A percentile compares a stretch with the other conserved stretches of the same genome.
These are phyloP conservation scores for Xanthia icteritia DNA, from an alignment of 2,888 invertebrate species.

Conservation along the genomic window DNA sequence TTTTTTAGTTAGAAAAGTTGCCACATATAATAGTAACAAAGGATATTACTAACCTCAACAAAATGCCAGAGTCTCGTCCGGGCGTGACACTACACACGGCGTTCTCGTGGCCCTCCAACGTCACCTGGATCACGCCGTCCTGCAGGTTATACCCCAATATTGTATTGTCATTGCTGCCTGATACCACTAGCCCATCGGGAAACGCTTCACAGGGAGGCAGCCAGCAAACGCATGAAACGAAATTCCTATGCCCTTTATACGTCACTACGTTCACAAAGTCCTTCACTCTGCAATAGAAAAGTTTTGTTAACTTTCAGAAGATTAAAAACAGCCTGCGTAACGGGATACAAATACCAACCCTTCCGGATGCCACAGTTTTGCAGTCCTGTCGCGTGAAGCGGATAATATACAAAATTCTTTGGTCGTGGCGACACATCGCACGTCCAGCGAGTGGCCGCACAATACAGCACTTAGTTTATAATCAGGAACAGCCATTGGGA, in stretches of 20 bases:
- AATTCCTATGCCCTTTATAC: slow-evolving; percentile 95
- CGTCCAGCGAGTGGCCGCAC: slow-evolving; percentile 95
- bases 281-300: slow-evolving; percentile 84
- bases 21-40: slow-evolving; percentile 38
- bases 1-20: not conserved
- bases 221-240: slow-evolving; percentile 95
- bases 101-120: slow-evolving; percentile 94
- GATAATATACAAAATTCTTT: slow-evolving; percentile 94
- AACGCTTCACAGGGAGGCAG: slow-evolving; percentile 92
- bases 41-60: slow-evolving; percentile 79
- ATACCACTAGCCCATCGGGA: slow-evolving; percentile 95
- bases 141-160: slow-evolving; percentile 95
- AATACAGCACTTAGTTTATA: slow-evolving; percentile 95
- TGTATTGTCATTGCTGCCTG: slow-evolving; percentile 96
- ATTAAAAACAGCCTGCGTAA: slow-evolving; percentile 22
- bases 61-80: slow-evolving; percentile 83
- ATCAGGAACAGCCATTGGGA: slow-evolving; percentile 87
- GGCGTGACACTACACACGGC: slow-evolving; percentile 91
- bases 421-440: slow-evolving; percentile 93
- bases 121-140: slow-evolving; percentile 92
- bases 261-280: slow-evolving; percentile 92
- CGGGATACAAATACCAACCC: slow-evolving; percentile 87
- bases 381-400: slow-evolving; percentile 96
- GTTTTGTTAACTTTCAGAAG: slow-evolving; percentile 33
- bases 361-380: slow-evolving; percentile 95